Base-by-base conservation (phyloP, 1,140 invertebrate genomes). In the Ceratitis capitata region DNA sequence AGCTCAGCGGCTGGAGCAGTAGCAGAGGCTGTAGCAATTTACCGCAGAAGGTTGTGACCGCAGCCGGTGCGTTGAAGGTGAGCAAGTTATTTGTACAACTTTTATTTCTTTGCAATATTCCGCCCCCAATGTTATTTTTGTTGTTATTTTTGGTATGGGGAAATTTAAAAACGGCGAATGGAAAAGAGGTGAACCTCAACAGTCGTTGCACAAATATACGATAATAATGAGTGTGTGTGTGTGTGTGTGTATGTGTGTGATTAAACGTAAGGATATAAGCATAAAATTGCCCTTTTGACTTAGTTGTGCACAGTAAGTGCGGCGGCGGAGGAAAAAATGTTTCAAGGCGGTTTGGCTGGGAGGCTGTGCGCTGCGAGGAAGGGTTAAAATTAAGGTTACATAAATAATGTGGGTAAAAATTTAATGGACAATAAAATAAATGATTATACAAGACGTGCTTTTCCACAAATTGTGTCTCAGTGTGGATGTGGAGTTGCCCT, bases 41-140 rank as follows among this genome's bases (percentile, higher is more conserved):
- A 78, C 69, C 69, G n/a, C 69, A 78, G 69, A 78, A 74, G 69
- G 69, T 78, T 78, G 69, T 78, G 69, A 78, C 69, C 69, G 69
- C 69, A 78, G 69, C 42, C 69, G 35, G 39, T 78, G 69, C 69
- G 69, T 78, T 78, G 69, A 78, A 78, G 69, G 69, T 78, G 39
- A 78, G 39, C 39, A n/a, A 26, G n/a, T 35, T 42, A n/a, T 26
- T 7, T 39, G 61, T 61, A 2, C 5, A 5, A 26, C 23, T n/a
- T n/a, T n/a, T n/a, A n/a, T n/a, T n/a, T n/a, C n/a, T n/a, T n/a
- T n/a, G n/a, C n/a, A n/a, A n/a, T n/a, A n/a, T n/a, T n/a, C n/a
- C n/a, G n/a, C n/a, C 45, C 12, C 5, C 12, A 12, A 47, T 47
- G 45, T 35, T 35, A 6, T 58, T 64, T 4, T 64, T 78, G 69